Evolutionary conservation across 2,888 invertebrate genomes (phyloP).

Genomic region (Lasioglossum marginatum): DNA sequence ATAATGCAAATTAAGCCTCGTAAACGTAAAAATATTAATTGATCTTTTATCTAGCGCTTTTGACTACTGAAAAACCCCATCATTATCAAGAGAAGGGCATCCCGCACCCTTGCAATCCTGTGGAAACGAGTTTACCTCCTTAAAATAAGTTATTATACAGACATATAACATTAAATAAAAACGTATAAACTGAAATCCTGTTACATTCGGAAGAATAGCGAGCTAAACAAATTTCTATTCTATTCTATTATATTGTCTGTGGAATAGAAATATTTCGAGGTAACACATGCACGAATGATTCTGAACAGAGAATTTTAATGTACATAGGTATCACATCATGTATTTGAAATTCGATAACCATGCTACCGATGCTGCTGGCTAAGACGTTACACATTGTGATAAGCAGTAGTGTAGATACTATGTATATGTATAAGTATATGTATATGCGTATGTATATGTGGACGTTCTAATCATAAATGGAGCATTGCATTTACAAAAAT

Average conservation of each 20-base stretch:
- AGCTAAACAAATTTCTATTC: neutral
- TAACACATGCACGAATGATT: constrained; percentile 38
- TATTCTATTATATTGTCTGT: neutral
- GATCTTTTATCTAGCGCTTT: no score
- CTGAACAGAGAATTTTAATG: neutral
- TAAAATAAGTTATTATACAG: neutral
- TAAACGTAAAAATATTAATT: no score
- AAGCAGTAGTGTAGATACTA: constrained; percentile 24
- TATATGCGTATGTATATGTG: neutral
- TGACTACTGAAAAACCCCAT: no score
- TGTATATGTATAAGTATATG: neutral
- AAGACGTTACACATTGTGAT: constrained; percentile 27
- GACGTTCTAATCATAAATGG: constrained; percentile 16
- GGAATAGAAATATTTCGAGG: neutral
- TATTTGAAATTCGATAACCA: constrained; percentile 13
- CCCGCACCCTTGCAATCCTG: no score
- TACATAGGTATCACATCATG: neutral
- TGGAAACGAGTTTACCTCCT: no score
- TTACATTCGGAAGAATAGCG: neutral
- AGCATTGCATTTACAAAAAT: constrained; percentile 7
- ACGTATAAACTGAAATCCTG: constrained; percentile 8
- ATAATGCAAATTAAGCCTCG: no score
- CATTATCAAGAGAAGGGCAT: no score
- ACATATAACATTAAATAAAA: constrained; percentile 2
- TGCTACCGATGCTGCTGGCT: constrained; percentile 5